Percentiles rank a stretch among this genome's conserved stretches.
These are phyloP conservation scores for Eupithecia abbreviata DNA, from an alignment of 2,888 invertebrate genomes.

Conservation along the genomic window DNA sequence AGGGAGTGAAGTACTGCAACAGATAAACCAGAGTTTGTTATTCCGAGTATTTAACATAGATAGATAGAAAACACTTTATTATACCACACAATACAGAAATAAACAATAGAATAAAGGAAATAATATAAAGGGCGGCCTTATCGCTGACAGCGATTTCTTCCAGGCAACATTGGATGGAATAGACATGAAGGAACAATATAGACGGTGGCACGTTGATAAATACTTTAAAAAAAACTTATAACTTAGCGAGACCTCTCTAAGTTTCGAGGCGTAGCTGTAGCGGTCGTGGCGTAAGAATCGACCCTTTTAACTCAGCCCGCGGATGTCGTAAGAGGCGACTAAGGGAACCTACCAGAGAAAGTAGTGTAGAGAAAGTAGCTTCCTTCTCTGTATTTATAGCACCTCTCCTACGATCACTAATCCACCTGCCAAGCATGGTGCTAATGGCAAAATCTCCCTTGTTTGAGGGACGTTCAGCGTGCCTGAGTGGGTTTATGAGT, in stretches of 20 bases:
- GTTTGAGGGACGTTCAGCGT: neutral
- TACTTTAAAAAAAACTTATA: too few relatives aligned
- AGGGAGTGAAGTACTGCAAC: conserved; percentile 91
- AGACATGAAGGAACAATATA: too few relatives aligned
- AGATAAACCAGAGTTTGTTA: neutral
- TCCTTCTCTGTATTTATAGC: neutral
- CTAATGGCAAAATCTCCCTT: neutral
- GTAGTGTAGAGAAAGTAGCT: neutral
- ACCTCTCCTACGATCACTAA: neutral
- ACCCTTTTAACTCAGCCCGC: neutral
- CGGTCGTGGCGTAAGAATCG: neutral
- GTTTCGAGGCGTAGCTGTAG: neutral
- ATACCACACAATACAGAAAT: too few relatives aligned
- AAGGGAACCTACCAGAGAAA: neutral
- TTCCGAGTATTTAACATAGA: neutral
- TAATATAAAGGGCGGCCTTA: too few relatives aligned
- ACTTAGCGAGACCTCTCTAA: neutral
- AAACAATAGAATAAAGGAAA: too few relatives aligned
- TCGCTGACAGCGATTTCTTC: too few relatives aligned
- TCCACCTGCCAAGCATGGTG: neutral
- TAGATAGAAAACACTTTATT: too few relatives aligned
- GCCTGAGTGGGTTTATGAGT: neutral
- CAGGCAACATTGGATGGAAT: too few relatives aligned
- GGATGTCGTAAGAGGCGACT: neutral
- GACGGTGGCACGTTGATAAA: too few relatives aligned